A percentile compares a stretch with the other conserved stretches of the same genome.
phyloP scores from a whole-genome alignment of 2,888 invertebrate genomes.

The Agrotis puta region DNA sequence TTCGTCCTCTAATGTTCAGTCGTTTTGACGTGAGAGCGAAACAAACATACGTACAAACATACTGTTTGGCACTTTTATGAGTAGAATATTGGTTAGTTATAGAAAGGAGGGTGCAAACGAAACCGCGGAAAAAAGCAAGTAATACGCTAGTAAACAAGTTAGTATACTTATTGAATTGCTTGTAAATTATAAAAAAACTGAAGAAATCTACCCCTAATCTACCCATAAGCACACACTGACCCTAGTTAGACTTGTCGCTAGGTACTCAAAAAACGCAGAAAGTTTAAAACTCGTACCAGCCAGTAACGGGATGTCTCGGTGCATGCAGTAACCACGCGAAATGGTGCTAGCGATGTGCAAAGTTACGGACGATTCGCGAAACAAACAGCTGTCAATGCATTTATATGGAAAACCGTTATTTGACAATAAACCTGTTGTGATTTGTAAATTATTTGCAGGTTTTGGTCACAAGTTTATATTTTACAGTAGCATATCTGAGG shows the following conservation, averaged over 20 bases:
- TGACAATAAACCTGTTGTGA: constrained; percentile 1
- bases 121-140: too few relatives aligned
- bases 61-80: too few relatives aligned
- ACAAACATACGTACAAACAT: too few relatives aligned
- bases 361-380: constrained; percentile 25
- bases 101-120: too few relatives aligned
- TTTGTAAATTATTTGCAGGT: constrained; percentile 11
- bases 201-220: not conserved
- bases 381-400: constrained; percentile 33
- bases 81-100: too few relatives aligned
- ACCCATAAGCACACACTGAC: too few relatives aligned
- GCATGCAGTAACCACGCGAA: constrained; percentile 70
- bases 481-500: too few relatives aligned
- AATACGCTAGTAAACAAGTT: too few relatives aligned
- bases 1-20: too few relatives aligned
- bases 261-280: constrained; percentile 41
- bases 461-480: constrained; percentile 11
- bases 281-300: constrained; percentile 58
- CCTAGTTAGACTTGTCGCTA: not conserved
- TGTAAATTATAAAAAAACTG: not conserved
- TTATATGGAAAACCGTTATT: constrained; percentile 40
- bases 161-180: too few relatives aligned
- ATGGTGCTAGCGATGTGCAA: constrained; percentile 64
- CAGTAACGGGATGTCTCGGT: constrained; percentile 71
- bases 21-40: too few relatives aligned